Evolutionary conservation across 2,888 invertebrate genomes (phyloP), one percentile per base, ranked within the genome.

Genomic region (Lithophane semibrunnea): DNA sequence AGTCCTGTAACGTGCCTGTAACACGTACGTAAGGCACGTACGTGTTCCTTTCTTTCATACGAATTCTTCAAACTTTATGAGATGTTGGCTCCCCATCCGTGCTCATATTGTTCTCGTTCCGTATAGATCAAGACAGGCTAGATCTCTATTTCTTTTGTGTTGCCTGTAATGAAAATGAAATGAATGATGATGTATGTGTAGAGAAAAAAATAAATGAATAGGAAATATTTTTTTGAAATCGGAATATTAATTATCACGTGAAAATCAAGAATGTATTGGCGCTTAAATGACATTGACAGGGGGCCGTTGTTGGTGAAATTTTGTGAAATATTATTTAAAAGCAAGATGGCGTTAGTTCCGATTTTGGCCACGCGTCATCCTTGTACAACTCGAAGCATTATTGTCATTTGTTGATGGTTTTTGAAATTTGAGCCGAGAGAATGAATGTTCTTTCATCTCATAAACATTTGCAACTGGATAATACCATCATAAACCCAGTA

Each of bases 21-120:
- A 77, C 67, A 80, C 37, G 37, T 37, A 37, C 37, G 37, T 37
- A 80, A 29, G 66, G 61, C 47, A 13, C 13, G 49, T 66, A 66
- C 61, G 63, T 68, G 80, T 61, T 60, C 52, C 56, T 68, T 75
- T 61, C 64, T 63, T 63, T 73, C 49, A 44, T 64, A 76, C 60
- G 67, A 73, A 73, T 83, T 76, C 71, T 79, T 65, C 42, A 63
- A 71, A 69, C 61, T 70, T 18, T 70, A 69, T 58, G 65, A 77
- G 68, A 81, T 60, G 75, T 60, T 79, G 76, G 76, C 54, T 70
- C 56, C 67, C 64, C 47, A 71, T 71, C 65, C 70, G 66, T 49
- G 68, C n/a, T 18, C 60, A 58, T 76, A 80, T 83, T 74, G 83
- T 73, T n/a, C n/a, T n/a, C n/a, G n/a, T n/a, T n/a, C n/a, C n/a